Base-by-base conservation (phyloP, 2,888 invertebrate genomes). In the Conistra vaccinii region DNA sequence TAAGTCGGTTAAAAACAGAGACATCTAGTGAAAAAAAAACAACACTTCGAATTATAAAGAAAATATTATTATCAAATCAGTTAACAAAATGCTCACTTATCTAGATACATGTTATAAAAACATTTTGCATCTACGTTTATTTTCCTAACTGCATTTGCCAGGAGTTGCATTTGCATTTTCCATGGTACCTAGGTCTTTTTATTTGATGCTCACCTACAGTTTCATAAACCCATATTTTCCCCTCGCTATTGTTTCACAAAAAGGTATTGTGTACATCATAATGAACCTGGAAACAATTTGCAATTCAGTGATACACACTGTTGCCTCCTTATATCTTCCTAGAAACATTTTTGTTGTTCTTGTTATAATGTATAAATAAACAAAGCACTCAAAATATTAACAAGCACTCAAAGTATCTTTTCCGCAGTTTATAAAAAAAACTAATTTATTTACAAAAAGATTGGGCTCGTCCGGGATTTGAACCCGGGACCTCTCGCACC, bases 401-500 rank as follows among this genome's bases (percentile, higher is more conserved):
- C 68, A 77, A n/a, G n/a, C n/a, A n/a, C n/a, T n/a, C 14, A 6
- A 14, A n/a, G 0, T 32, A 6, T 48, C 1, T 17, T 60, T 70
- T 20, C 7, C 32, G 14, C 1, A 60, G 3, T 35, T 32, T 53
- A 10, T 1, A 35, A 63, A 63, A 55, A 60, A 57, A 61, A 51
- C 57, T 10, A 12, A 10, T 51, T 23, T 7, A 0, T 1, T 32
- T 0, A n/a, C n/a, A 60, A 69, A 91, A 90, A 83, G 55, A 76
- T 89, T 90, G 96, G 96, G 96, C 96, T 96, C 96, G 96, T 96
- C 96, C 96, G 96, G 96, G 96, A 96, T 96, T 96, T 96, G 96
- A 96, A 96, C 96, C 96, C 96, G 96, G 96, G 96, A 96, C 96
- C 96, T 96, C 96, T 96, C 96, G 96, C 96, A 96, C 96, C 96